These are phyloP conservation scores for Abrostola triplasia DNA, from an alignment of 2,888 invertebrate species.

Conservation along the genomic window DNA sequence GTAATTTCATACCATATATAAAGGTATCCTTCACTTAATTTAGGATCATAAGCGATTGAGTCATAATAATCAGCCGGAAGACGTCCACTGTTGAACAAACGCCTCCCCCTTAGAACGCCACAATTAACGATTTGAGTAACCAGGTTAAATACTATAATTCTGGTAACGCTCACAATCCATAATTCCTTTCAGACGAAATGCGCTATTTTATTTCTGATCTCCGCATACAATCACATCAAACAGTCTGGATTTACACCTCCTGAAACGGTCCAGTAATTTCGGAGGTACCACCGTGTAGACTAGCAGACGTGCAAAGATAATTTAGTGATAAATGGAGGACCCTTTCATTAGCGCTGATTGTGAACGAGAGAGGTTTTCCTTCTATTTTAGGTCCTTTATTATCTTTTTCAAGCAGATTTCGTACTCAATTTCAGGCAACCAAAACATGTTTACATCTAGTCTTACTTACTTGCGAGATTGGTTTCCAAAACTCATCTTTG, in stretches of 20 bases:
- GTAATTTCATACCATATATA: no score
- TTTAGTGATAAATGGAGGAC: conserved; percentile 66
- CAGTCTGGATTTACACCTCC: conserved; percentile 36
- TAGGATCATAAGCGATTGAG: no score
- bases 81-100: no score
- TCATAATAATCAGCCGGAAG: no score
- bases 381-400: conserved; percentile 22
- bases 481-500: conserved; percentile 49
- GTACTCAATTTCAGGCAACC: conserved; percentile 23
- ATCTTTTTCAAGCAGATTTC: conserved; percentile 21
- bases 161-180: not conserved
- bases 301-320: conserved; percentile 57
- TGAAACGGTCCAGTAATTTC: conserved; percentile 48
- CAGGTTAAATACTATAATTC: not conserved
- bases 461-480: conserved; percentile 36
- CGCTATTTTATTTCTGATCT: conserved; percentile 28
- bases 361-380: conserved; percentile 40
- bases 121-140: not conserved
- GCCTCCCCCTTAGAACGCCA: no score
- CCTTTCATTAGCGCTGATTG: conserved; percentile 77
- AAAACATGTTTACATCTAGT: conserved; percentile 54
- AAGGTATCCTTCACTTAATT: no score
- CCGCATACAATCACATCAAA: conserved; percentile 45
- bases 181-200: conserved; percentile 13
- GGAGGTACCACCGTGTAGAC: conserved; percentile 36